Percentiles rank a stretch among this genome's conserved stretches.
phyloP scores from a whole-genome alignment of 2,797 vertebrate species.

The Acanthornis magna region DNA sequence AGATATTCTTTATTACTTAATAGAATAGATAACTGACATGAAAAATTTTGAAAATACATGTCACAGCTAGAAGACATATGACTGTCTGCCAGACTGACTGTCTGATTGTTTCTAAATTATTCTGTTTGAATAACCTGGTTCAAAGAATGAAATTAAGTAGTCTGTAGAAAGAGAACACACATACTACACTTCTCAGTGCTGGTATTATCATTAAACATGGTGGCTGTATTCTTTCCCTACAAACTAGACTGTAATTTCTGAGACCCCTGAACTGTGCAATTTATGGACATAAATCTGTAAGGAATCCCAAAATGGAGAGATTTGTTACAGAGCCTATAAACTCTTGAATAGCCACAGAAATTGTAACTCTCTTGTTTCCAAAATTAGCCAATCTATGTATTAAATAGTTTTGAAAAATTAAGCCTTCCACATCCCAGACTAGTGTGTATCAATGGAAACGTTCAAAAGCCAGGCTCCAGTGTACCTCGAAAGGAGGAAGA shows the following conservation, averaged over 20 bases:
- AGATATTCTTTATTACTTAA: neutral
- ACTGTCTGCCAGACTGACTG: too few relatives aligned
- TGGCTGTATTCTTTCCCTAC: neutral
- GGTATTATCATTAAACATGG: neutral
- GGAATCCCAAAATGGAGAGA: neutral
- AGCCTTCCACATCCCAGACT: neutral
- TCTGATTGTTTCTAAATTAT: neutral
- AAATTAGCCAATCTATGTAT: fast-evolving
- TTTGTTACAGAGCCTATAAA: neutral
- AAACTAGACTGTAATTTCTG: neutral
- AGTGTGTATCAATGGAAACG: neutral
- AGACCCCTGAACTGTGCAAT: neutral
- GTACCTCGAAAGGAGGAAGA: conserved; percentile 73
- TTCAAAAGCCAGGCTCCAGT: neutral
- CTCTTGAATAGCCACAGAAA: neutral
- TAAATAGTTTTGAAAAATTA: neutral
- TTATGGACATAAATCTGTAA: neutral
- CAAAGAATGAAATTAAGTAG: neutral
- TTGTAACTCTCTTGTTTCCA: neutral
- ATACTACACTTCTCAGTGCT: neutral
- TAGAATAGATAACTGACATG: neutral
- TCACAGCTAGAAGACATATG: neutral
- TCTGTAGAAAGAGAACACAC: neutral
- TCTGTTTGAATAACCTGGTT: neutral
- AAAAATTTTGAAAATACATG: neutral